Base-by-base conservation (phyloP, 2,113 vertebrate genomes). In the Lota lota region DNA sequence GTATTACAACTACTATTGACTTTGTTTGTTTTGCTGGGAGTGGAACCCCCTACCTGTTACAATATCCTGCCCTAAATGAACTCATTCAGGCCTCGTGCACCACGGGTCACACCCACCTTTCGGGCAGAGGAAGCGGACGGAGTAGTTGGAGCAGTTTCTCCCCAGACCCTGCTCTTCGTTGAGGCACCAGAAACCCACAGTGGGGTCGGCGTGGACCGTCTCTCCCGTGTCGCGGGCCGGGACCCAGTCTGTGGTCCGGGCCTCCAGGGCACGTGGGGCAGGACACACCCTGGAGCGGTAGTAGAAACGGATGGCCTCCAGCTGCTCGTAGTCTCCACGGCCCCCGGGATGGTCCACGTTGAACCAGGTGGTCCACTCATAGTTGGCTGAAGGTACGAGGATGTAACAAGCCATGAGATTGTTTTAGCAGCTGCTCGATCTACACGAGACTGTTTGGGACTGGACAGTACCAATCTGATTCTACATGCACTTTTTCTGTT, bases 291-390 rank as follows among this genome's bases (percentile, higher is more conserved):
- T 85, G 4, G 92, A 78, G 20, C 89, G 90, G 61, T 95, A 96
- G 79, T 95, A 96, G 81, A 93, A 95, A 12, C 90, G 93, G 77
- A 97, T 97, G 65, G 93, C 94, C 0, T 95, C 93, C 79, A 96
- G 88, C 63, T 93, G 91, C 72, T 96, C 95, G 0, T 93, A 94
- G 86, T 97, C 95, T 4, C 95, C 95, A 21, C 85, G 88, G 16
- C 95, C 94, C 1, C 94, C 94, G 0, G 95, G 95, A 74, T 96
- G 95, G 70, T 96, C 94, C 0, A 95, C 90, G 64, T 96, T 96
- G 79, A 97, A 95, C 95, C 95, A 97, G 0, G 92, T 90, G 8
- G 93, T 95, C 95, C 95, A 96, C 58, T 93, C 91, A 1, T 86
- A 87, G n/a, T 89, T 79, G 66, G 85, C 95, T 96, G 69, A 10